phyloP scores from a whole-genome alignment of 2,888 invertebrate species.

The Nowickia ferox region DNA sequence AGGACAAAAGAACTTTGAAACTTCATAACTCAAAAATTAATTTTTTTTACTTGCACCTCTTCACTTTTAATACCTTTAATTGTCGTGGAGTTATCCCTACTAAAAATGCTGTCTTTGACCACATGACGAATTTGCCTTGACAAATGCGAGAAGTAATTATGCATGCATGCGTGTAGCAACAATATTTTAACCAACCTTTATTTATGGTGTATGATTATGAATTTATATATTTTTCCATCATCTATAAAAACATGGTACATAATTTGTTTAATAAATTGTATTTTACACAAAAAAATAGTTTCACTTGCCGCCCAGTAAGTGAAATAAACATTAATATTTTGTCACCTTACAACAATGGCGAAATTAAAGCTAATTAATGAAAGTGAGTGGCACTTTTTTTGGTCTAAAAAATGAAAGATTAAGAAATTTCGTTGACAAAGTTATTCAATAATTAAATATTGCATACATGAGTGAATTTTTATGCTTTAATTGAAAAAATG shows the following conservation, averaged over 20 bases:
- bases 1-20: too few species aligned
- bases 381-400: constrained; percentile 47
- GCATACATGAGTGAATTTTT: too few species aligned
- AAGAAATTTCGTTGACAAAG: not conserved
- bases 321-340: constrained; percentile 46
- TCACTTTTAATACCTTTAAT: too few species aligned
- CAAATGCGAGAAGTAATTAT: not conserved
- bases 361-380: constrained; percentile 52
- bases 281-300: constrained; percentile 28
- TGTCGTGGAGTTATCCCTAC: too few species aligned
- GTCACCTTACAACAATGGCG: constrained; percentile 49
- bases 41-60: too few species aligned
- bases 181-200: constrained; percentile 21
- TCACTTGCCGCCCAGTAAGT: constrained; percentile 13
- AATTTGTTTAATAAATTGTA: not conserved
- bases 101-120: too few species aligned
- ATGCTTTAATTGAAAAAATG: not conserved
- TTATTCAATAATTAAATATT: not conserved
- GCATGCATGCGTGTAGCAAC: too few species aligned
- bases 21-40: too few species aligned
- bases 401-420: not conserved
- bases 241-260: not conserved
- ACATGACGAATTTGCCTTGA: not conserved
- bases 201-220: constrained; percentile 60
- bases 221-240: constrained; percentile 17